Percentiles rank a stretch among this genome's conserved stretches.
Conservation (phyloP, 2,888 invertebrate genomes). For the Mechanitis messenoides region DNA sequence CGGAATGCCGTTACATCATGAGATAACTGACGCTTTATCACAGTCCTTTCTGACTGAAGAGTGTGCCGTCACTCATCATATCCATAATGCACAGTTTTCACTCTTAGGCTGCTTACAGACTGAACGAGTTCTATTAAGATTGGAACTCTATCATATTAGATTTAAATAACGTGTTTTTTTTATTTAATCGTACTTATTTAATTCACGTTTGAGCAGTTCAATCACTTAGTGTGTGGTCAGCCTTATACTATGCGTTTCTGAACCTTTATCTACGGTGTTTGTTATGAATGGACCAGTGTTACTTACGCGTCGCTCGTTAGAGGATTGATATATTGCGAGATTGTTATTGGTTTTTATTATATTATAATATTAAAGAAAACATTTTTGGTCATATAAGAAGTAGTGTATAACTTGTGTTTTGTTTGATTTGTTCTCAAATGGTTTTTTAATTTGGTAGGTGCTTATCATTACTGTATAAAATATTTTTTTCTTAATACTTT, state of each 20-base stretch:
- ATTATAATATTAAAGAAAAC: slow-evolving; percentile 1
- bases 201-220: slow-evolving; percentile 10
- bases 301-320: slow-evolving; percentile 29
- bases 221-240: slow-evolving; percentile 19
- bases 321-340: slow-evolving; percentile 29
- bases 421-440: neutral
- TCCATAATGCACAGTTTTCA: slow-evolving; percentile 31
- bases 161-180: too few species aligned
- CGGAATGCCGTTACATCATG: slow-evolving; percentile 42
- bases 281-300: slow-evolving; percentile 38
- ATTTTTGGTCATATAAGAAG: neutral
- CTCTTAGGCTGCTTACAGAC: slow-evolving; percentile 26
- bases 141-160: neutral
- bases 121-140: slow-evolving; percentile 8
- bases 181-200: too few species aligned
- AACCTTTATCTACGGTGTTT: slow-evolving; percentile 33
- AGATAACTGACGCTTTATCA: slow-evolving; percentile 47
- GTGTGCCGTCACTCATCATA: slow-evolving; percentile 37
- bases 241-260: slow-evolving; percentile 33
- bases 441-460: neutral
- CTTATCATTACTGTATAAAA: neutral
- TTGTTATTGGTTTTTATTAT: slow-evolving; percentile 20
- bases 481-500: too few species aligned
- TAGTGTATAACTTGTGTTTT: slow-evolving; percentile 4
- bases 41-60: slow-evolving; percentile 46